A percentile compares a stretch with the other conserved stretches of the same genome.
Evolutionary conservation across 2,113 vertebrate species (phyloP).

Genomic region (Bombycilla garrulus): DNA sequence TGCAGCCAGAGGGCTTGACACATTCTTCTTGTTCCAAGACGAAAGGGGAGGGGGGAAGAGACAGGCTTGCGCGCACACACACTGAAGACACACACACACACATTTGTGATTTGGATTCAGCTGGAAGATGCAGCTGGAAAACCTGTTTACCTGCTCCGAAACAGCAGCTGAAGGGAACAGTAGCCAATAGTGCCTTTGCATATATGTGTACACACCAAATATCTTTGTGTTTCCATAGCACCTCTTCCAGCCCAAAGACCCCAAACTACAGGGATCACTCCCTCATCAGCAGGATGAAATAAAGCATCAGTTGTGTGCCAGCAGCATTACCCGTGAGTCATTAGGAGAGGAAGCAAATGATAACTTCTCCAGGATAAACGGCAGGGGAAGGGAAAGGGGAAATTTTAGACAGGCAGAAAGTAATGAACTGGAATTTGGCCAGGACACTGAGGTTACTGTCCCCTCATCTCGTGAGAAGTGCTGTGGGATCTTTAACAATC

Average conservation of each 20-base stretch:
- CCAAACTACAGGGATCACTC: constrained; percentile 35
- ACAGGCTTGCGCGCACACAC: background rate
- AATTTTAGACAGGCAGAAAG: constrained; percentile 33
- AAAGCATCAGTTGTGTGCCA: constrained; percentile 32
- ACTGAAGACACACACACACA: background rate
- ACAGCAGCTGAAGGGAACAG: background rate
- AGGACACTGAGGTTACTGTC: constrained; percentile 34
- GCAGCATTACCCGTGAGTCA: constrained; percentile 6
- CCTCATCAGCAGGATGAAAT: constrained; percentile 37
- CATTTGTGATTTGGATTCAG: constrained; percentile 16
- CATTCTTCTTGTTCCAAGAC: constrained; percentile 74
- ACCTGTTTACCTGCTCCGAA: constrained; percentile 37
- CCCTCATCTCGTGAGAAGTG: background rate
- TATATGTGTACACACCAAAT: background rate
- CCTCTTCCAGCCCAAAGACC: constrained; percentile 26
- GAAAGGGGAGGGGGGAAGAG: background rate
- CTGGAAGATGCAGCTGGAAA: constrained; percentile 27
- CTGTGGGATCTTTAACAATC: constrained; percentile 14
- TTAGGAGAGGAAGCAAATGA: background rate
- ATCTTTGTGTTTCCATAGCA: constrained; percentile 28
- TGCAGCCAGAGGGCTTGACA: constrained; percentile 78
- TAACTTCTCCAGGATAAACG: constrained; percentile 9
- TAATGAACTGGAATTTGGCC: constrained; percentile 49
- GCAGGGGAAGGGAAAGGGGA: background rate
- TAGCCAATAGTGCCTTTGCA: background rate